Evolutionary conservation across 2,113 vertebrate species (phyloP), one percentile per base, ranked within the genome.

Genomic region (Baryphthengus martii): DNA sequence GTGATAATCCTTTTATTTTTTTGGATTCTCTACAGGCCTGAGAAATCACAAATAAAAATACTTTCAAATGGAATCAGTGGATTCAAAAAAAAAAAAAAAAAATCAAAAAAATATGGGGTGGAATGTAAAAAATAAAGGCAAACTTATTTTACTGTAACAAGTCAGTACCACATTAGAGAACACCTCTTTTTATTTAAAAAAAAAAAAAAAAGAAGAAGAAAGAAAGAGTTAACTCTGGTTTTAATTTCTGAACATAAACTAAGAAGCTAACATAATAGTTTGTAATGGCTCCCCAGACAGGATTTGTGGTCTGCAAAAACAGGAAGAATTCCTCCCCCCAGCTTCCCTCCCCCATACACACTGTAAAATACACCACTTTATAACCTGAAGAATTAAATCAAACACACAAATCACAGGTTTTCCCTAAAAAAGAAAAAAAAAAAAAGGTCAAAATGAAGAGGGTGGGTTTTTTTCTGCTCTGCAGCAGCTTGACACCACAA

Each of bases 301-400:
- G 81, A 93, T 84, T 95, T 94, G 31, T n/a, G 31, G 65, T 95
- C 88, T 92, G 82, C 83, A 96, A 97, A 98, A 95, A 94, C 96
- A 97, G 95, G 92, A 98, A 96, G 95, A 94, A 91, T 90, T 80
- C 78, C 87, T 76, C 88, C 70, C 40, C 17, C 56, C 66, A 66
- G 47, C 33, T 91, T 85, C 87, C 74, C 85, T 42, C 77, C 67
- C n/a, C 17, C 0, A 0, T 9, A 18, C 45, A 53, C 75, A 88
- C 79, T 84, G 67, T 93, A 95, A 95, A 96, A 74, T 59, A 88
- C 66, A 93, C 39, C 71, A 67, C 62, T 95, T 82, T 35, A 89
- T 61, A 97, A 93, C 83, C 87, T 91, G 80, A 23, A 95, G 59
- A 96, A 96, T 79, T 94, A 96, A 97, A 96, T 85, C 78, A 95